A percentile compares a stretch with the other conserved stretches of the same genome.
Evolutionary conservation across 2,888 invertebrate species (phyloP).

Genomic region (Harpalus rubripes): DNA sequence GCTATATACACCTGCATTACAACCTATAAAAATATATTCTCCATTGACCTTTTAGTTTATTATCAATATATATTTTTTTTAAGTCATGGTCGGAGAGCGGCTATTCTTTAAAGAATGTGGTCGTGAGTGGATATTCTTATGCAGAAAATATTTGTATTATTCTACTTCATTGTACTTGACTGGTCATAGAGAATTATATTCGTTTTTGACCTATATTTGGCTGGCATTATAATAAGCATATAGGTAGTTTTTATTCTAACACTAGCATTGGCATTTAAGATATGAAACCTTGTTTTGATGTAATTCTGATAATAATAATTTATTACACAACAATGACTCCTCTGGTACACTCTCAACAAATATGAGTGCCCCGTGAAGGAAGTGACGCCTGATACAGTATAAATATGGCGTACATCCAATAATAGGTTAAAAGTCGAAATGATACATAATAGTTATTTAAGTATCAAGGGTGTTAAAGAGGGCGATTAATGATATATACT

Average conservation of each 20-base stretch:
- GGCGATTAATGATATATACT: too few relatives aligned
- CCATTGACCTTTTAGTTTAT: slow-evolving; percentile 48
- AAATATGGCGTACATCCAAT: too few relatives aligned
- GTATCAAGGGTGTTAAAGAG: too few relatives aligned
- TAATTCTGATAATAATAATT: background rate
- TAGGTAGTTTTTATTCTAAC: background rate
- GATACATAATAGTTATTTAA: too few relatives aligned
- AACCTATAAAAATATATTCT: slow-evolving; percentile 24
- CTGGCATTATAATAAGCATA: background rate
- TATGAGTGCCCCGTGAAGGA: too few relatives aligned
- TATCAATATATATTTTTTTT: slow-evolving; percentile 46
- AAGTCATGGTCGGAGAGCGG: slow-evolving; percentile 45
- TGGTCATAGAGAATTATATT: background rate
- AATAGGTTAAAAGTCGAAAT: too few relatives aligned
- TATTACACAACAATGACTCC: background rate
- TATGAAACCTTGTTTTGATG: slow-evolving; percentile 8
- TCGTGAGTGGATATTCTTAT: slow-evolving; percentile 53
- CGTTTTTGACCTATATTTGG: slow-evolving; percentile 2
- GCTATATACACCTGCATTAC: background rate
- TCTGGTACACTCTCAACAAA: too few relatives aligned
- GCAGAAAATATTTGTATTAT: background rate
- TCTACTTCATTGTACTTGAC: background rate
- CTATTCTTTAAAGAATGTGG: slow-evolving; percentile 58
- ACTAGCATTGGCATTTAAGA: slow-evolving; percentile 5
- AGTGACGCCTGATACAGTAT: too few relatives aligned